Evolutionary conservation across 2,113 vertebrate species (phyloP).

Genomic region (Bubo blakistoni): DNA sequence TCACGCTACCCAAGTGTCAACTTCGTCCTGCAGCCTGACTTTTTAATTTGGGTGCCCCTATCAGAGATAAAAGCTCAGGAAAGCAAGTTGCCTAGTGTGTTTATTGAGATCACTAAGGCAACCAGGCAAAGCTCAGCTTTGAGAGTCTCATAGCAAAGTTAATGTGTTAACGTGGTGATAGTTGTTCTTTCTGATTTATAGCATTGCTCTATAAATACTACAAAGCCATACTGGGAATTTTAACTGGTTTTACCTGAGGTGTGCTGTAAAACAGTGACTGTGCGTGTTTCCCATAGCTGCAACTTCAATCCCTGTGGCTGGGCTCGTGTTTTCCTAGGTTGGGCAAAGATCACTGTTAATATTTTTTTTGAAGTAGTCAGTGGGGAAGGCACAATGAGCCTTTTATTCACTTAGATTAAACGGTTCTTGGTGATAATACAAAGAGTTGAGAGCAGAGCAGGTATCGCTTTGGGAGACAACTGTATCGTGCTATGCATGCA

Average conservation of each 20-base stretch:
- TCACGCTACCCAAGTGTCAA: rapidly evolving
- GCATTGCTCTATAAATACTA: background rate
- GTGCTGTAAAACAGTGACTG: background rate
- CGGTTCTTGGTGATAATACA: background rate
- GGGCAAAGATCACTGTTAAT: background rate
- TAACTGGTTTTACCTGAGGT: background rate
- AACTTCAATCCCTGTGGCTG: rapidly evolving
- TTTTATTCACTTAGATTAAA: conserved; percentile 10
- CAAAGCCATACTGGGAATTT: background rate
- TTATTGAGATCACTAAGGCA: background rate
- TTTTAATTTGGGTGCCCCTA: background rate
- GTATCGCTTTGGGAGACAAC: background rate
- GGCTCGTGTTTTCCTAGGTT: background rate
- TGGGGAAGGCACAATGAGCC: background rate
- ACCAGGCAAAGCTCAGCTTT: background rate
- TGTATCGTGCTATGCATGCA: background rate
- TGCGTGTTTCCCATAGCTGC: background rate
- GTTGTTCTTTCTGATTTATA: background rate
- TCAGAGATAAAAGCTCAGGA: background rate
- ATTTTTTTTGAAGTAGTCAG: background rate
- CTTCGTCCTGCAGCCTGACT: background rate
- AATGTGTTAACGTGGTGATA: background rate
- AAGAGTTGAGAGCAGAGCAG: background rate
- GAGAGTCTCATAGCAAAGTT: background rate
- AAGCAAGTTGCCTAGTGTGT: background rate